These are phyloP conservation scores for Pseudomyrmex pallidus DNA, from an alignment of 1,140 invertebrate genomes.

Conservation along the genomic window DNA sequence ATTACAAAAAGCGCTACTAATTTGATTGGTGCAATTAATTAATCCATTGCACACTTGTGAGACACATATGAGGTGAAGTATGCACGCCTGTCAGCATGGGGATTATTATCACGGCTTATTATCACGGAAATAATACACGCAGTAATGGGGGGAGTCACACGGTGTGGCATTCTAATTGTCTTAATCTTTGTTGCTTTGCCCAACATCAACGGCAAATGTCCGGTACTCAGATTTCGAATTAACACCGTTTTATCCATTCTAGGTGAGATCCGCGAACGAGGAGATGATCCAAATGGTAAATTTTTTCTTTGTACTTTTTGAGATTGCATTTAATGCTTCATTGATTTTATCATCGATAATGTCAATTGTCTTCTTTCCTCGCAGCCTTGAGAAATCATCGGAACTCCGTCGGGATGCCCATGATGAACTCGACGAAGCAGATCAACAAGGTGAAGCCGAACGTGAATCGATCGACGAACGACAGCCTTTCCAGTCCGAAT, in stretches of 20 bases:
- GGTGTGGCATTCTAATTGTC: constrained; percentile 69
- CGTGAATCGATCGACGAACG: constrained; percentile 89
- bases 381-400: constrained; percentile 88
- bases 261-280: constrained; percentile 87
- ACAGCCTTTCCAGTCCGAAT: constrained; percentile 85
- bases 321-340: neutral
- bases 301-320: neutral
- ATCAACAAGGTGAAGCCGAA: constrained; percentile 95
- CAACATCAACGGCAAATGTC: constrained; percentile 34
- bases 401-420: constrained; percentile 88
- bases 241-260: constrained; percentile 74
- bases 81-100: constrained; percentile 82
- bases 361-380: constrained; percentile 60
- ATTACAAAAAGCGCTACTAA: neutral
- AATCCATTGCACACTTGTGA: constrained; percentile 45
- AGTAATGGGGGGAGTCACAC: constrained; percentile 76
- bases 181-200: constrained; percentile 75
- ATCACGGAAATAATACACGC: constrained; percentile 76
- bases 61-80: constrained; percentile 65
- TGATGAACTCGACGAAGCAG: constrained; percentile 89
- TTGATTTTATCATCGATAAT: neutral
- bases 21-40: constrained; percentile 38
- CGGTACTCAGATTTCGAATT: constrained; percentile 42
- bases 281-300: constrained; percentile 87
- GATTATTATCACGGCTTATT: constrained; percentile 75